Conservation (phyloP, 1,140 invertebrate species). For the Dreissena rostriformis region DNA sequence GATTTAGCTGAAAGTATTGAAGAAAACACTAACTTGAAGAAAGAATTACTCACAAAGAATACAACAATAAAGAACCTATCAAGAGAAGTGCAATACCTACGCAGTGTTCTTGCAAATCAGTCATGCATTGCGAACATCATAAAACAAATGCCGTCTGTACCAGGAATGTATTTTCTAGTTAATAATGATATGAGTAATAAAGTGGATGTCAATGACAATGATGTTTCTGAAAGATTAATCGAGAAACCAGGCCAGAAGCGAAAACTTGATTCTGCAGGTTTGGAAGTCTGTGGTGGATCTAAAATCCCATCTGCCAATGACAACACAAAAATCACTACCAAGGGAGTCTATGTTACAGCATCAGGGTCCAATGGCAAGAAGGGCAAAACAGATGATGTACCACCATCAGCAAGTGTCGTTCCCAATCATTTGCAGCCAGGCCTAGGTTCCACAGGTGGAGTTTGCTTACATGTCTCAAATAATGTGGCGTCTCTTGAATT, state of each 20-base stretch:
- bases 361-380: constrained; percentile 5
- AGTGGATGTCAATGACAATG: not conserved
- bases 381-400: not conserved
- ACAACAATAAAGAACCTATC: constrained; percentile 3
- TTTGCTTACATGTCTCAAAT: constrained; percentile 43
- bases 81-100: constrained; percentile 26
- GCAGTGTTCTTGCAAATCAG: constrained; percentile 41
- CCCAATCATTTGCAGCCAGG: not conserved
- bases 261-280: too few relatives aligned
- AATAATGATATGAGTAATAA: not conserved
- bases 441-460: constrained; percentile 8
- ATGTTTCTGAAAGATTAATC: not conserved
- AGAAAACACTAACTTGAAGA: constrained; percentile 14
- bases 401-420: not conserved
- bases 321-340: constrained; percentile 9
- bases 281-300: too few relatives aligned
- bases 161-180: not conserved
- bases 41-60: not conserved
- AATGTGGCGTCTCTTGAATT: constrained; percentile 43
- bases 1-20: not conserved
- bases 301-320: constrained; percentile 6
- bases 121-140: constrained; percentile 15
- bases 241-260: not conserved
- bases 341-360: constrained; percentile 18
- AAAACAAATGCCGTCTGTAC: not conserved